Evolutionary conservation across 2,888 invertebrate genomes (phyloP).

Genomic region (Erannis defoliaria): DNA sequence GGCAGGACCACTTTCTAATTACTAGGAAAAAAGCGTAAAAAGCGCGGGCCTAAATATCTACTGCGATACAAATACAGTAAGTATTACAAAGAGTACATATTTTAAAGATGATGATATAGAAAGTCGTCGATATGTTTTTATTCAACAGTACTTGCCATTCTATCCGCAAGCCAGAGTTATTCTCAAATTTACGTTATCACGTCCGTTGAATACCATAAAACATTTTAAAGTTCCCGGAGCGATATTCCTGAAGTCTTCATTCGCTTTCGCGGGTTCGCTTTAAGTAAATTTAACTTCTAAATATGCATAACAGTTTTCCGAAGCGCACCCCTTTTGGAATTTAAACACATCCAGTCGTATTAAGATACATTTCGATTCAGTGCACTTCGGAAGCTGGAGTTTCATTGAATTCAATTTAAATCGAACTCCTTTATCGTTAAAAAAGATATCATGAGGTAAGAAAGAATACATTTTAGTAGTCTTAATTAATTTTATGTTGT

Average conservation of each 20-base stretch:
- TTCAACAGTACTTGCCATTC: slow-evolving; percentile 47
- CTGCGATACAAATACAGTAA: too few relatives aligned
- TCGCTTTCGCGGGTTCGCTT: slow-evolving; percentile 57
- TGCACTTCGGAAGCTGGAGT: slow-evolving; percentile 72
- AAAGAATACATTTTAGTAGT: neutral
- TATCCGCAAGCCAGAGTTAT: slow-evolving; percentile 58
- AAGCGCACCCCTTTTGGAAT: slow-evolving; percentile 82
- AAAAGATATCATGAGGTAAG: slow-evolving; percentile 27
- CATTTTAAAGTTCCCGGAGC: slow-evolving; percentile 77
- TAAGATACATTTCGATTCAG: slow-evolving; percentile 84
- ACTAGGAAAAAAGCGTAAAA: too few relatives aligned
- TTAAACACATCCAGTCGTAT: slow-evolving; percentile 83
- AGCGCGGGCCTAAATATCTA: too few relatives aligned
- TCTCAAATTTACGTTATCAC: slow-evolving; percentile 69
- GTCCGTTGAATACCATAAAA: slow-evolving; percentile 76
- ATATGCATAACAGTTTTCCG: slow-evolving; percentile 86
- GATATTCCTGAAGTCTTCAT: slow-evolving; percentile 75
- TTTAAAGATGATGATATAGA: neutral
- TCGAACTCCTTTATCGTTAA: slow-evolving; percentile 31
- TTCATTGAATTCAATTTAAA: slow-evolving; percentile 62
- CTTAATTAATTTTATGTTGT: too few relatives aligned
- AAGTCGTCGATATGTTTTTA: neutral
- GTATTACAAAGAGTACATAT: too few relatives aligned
- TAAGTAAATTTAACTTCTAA: slow-evolving; percentile 86
- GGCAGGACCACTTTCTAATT: too few relatives aligned